Evolutionary conservation across 92 coral and sea anemone species (phyloP).

Genomic region (Porites evermanni): DNA sequence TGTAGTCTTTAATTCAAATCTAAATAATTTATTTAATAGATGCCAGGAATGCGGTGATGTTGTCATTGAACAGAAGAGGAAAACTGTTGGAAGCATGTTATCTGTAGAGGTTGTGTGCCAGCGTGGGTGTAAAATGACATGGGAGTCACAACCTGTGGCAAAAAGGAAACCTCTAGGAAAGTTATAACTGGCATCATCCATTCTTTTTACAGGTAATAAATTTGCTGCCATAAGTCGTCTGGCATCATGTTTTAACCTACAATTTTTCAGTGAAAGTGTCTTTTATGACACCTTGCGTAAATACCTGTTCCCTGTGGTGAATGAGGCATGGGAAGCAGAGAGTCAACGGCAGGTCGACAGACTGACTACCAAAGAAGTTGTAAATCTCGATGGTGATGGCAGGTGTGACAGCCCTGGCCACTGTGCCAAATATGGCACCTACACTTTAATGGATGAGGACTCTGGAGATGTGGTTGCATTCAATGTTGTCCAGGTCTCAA

Average conservation of each 20-base stretch:
- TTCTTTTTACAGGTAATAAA: conserved; percentile 63
- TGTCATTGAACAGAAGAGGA: conserved; percentile 17
- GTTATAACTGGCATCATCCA: conserved; percentile 57
- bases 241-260: conserved; percentile 44
- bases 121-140: conserved; percentile 33
- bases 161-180: conserved; percentile 52
- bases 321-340: conserved; percentile 38
- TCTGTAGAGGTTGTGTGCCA: conserved; percentile 34
- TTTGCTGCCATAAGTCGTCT: conserved; percentile 46
- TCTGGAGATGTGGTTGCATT: conserved; percentile 36
- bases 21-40: conserved; percentile 46
- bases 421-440: conserved; percentile 58
- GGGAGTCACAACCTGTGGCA: conserved; percentile 61
- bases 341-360: not conserved
- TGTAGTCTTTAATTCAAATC: conserved; percentile 50
- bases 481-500: conserved; percentile 31
- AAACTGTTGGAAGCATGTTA: conserved; percentile 58
- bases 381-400: conserved; percentile 45
- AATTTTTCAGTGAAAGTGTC: conserved; percentile 46
- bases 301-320: conserved; percentile 56
- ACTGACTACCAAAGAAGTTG: not conserved
- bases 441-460: conserved; percentile 45
- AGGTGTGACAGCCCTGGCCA: conserved; percentile 50
- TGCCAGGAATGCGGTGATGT: conserved; percentile 56
- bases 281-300: conserved; percentile 40